These are phyloP conservation scores for Perithous albicinctus DNA, from an alignment of 2,888 invertebrate genomes.

Conservation along the genomic window DNA sequence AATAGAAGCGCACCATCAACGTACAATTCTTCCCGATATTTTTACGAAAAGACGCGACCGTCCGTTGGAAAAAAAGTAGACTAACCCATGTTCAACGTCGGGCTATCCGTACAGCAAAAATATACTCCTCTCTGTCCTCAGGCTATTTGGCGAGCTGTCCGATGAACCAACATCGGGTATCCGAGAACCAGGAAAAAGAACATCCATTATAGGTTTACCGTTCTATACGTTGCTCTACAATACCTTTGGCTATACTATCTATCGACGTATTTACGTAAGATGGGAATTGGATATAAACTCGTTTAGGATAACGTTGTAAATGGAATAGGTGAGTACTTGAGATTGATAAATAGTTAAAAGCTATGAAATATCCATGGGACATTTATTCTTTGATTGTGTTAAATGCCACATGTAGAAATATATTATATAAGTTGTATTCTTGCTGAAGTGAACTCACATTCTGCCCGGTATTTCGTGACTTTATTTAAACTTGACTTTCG, in stretches of 20 bases:
- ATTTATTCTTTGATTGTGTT: not conserved
- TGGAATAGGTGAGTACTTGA: not conserved
- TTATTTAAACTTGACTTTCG: too few relatives aligned
- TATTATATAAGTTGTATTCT: too few relatives aligned
- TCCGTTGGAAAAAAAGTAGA: slow-evolving; percentile 49
- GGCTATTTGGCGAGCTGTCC: slow-evolving; percentile 73
- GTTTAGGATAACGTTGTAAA: slow-evolving; percentile 3
- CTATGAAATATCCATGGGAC: not conserved
- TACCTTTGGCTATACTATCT: slow-evolving; percentile 6
- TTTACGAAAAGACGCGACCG: slow-evolving; percentile 45
- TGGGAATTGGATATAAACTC: slow-evolving; percentile 39
- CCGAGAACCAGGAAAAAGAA: slow-evolving; percentile 63
- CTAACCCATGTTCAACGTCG: slow-evolving; percentile 4
- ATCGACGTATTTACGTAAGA: slow-evolving; percentile 38
- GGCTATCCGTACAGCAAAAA: slow-evolving; percentile 61
- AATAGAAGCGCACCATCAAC: slow-evolving; percentile 33
- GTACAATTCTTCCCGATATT: slow-evolving; percentile 55
- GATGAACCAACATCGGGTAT: slow-evolving; percentile 71
- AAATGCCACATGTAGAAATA: too few relatives aligned
- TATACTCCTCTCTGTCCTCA: slow-evolving; percentile 63
- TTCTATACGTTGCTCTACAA: not conserved
- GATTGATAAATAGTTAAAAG: not conserved
- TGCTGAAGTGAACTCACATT: too few relatives aligned
- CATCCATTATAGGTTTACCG: slow-evolving; percentile 66
- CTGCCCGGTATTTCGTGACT: too few relatives aligned